These are phyloP conservation scores for Geophilus truncorum DNA, from an alignment of 2,888 invertebrate genomes.

Conservation along the genomic window DNA sequence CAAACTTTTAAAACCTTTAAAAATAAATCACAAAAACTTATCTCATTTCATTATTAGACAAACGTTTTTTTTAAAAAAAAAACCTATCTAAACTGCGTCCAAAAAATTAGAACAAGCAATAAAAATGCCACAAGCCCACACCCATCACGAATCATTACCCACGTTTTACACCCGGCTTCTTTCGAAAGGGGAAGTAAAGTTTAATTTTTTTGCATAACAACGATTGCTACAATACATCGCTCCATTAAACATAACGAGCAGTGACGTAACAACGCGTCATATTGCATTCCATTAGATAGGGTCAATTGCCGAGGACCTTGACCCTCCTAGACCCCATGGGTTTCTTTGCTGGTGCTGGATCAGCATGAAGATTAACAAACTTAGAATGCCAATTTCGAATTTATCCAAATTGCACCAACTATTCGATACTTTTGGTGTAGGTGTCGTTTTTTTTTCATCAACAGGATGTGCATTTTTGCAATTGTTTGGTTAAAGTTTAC, in stretches of 20 bases:
- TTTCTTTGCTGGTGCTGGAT: not conserved
- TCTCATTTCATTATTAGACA: too few species aligned
- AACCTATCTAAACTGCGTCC: not conserved
- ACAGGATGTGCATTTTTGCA: not conserved
- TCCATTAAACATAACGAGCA: constrained; percentile 25
- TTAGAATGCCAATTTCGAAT: not conserved
- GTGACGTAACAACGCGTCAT: not conserved
- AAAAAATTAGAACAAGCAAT: not conserved
- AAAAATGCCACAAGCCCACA: not conserved
- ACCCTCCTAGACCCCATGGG: constrained; percentile 15
- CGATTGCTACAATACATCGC: not conserved
- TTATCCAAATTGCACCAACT: not conserved
- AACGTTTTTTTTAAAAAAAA: not conserved
- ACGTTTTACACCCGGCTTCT: not conserved
- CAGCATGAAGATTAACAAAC: not conserved
- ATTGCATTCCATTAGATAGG: not conserved
- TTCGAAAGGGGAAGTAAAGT: not conserved
- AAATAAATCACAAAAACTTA: too few species aligned
- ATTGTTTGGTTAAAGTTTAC: not conserved
- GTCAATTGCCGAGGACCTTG: constrained; percentile 27
- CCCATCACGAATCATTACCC: not conserved
- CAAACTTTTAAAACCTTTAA: too few species aligned
- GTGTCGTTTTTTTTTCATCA: not conserved
- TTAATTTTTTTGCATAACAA: constrained; percentile 5
- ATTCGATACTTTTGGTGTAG: not conserved